A percentile compares a stretch with the other conserved stretches of the same genome.
These are phyloP conservation scores for Peribatodes rhomboidaria DNA, from an alignment of 2,888 invertebrate species.

Conservation along the genomic window DNA sequence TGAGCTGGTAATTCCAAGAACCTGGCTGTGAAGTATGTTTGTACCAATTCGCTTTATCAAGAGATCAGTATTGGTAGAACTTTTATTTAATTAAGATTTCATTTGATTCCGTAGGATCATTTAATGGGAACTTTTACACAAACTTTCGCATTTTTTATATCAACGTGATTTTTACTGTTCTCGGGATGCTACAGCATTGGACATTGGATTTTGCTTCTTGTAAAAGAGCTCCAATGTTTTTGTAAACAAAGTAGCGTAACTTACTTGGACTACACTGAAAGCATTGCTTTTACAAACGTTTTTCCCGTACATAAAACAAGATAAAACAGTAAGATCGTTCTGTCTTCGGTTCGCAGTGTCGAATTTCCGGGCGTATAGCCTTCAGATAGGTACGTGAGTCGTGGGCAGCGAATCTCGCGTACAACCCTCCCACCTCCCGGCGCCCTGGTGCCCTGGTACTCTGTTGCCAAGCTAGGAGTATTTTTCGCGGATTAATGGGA, in stretches of 20 bases:
- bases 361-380: constrained; percentile 78
- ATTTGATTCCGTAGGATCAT: no score
- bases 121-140: no score
- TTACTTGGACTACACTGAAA: not conserved
- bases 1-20: no score
- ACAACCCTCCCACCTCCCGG: constrained; percentile 49
- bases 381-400: no score
- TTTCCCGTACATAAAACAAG: not conserved
- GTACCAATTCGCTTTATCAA: no score
- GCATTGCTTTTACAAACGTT: constrained; percentile 1
- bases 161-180: no score
- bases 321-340: constrained; percentile 37
- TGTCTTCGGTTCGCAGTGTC: constrained; percentile 71
- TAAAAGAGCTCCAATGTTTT: not conserved
- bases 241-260: not conserved
- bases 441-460: not conserved
- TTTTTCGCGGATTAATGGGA: not conserved
- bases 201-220: no score
- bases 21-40: no score
- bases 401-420: constrained; percentile 61
- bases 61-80: no score
- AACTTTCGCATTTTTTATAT: no score
- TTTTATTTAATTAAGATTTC: no score
- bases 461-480: not conserved
- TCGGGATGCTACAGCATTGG: no score